phyloP scores from a whole-genome alignment of 2,888 invertebrate species.

The Anticlea derivata region DNA sequence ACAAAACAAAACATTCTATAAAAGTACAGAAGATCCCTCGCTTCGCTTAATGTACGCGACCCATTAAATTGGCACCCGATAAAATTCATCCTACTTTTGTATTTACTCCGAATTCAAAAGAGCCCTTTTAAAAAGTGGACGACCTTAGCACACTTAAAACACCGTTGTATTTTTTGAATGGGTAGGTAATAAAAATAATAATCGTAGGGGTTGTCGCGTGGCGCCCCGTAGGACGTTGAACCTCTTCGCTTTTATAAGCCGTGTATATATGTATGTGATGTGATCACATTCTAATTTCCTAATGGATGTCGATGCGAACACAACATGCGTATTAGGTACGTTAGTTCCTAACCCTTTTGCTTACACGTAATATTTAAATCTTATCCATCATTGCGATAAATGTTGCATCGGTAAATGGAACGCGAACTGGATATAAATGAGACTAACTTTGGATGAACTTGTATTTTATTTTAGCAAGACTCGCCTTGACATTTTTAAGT shows the following conservation, averaged over 20 bases:
- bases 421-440: no score
- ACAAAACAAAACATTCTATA: conserved; percentile 1
- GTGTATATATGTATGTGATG: conserved; percentile 12
- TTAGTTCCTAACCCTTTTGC: conserved; percentile 1
- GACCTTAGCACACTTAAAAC: conserved; percentile 70
- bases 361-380: neutral
- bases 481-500: no score
- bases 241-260: conserved; percentile 41
- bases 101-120: conserved; percentile 40
- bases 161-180: conserved; percentile 48
- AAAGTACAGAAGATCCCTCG: conserved; percentile 10
- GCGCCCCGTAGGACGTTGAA: conserved; percentile 66
- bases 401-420: neutral
- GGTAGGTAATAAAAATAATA: conserved; percentile 63
- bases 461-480: no score
- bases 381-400: neutral
- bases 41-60: conserved; percentile 32
- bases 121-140: conserved; percentile 51
- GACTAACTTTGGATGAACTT: no score
- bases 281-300: conserved; percentile 25
- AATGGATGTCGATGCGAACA: conserved; percentile 27
- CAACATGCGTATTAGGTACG: conserved; percentile 5
- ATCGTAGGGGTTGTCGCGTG: conserved; percentile 67
- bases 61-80: conserved; percentile 52
- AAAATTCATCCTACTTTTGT: conserved; percentile 48